A percentile compares a stretch with the other conserved stretches of the same genome.
Evolutionary conservation across 2,113 vertebrate species (phyloP).

Genomic region (Eulacestoma nigropectus): DNA sequence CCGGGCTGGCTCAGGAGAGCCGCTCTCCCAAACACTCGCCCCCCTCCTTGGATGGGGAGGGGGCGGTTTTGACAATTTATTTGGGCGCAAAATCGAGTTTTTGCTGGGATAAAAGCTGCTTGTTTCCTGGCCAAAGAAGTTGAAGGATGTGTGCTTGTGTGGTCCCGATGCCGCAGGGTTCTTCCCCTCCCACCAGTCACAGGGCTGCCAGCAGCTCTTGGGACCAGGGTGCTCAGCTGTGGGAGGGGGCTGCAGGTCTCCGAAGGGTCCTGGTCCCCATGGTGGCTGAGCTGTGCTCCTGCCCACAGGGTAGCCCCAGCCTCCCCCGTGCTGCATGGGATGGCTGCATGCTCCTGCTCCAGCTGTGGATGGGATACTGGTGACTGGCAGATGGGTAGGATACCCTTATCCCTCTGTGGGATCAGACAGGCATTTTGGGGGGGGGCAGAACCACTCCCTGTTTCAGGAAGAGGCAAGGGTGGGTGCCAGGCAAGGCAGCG

Average conservation of each 20-base stretch:
- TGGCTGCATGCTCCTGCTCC: not conserved
- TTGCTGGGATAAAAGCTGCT: not conserved
- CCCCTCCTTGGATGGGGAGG: not conserved
- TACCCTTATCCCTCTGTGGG: not conserved
- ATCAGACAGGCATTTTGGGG: not conserved
- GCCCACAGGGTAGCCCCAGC: rapidly evolving
- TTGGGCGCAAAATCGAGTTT: not conserved
- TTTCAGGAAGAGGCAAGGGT: not conserved
- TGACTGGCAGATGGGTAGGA: not conserved
- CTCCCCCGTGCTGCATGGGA: not conserved
- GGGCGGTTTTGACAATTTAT: rapidly evolving
- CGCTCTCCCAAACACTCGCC: not conserved
- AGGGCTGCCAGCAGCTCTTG: not conserved
- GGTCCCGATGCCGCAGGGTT: rapidly evolving
- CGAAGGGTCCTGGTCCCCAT: not conserved
- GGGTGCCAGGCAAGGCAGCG: rapidly evolving
- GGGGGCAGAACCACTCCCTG: not conserved
- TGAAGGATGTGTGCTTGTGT: not conserved
- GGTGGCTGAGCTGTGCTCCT: not conserved
- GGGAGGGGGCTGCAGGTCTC: not conserved
- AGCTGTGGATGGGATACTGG: not conserved
- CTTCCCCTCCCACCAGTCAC: not conserved
- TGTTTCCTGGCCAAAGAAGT: not conserved
- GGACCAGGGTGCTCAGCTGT: rapidly evolving
- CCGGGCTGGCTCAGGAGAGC: not conserved